Evolutionary conservation across 1,140 invertebrate species (phyloP).

Genomic region (Bacillus rossius): DNA sequence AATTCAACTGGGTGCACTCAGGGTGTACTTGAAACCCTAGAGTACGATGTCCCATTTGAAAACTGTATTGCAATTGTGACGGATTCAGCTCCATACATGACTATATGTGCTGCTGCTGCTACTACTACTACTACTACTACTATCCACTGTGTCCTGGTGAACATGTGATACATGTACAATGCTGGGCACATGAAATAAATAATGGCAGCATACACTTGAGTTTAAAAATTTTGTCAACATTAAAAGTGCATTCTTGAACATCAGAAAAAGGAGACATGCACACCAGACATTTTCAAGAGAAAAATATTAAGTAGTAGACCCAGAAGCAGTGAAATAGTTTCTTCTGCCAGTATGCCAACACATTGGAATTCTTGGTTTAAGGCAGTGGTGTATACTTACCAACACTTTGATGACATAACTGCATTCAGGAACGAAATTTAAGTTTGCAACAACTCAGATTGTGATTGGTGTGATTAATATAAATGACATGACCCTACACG

Average conservation of each 20-base stretch:
- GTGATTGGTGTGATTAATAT: neutral
- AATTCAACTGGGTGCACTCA: neutral
- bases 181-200: neutral
- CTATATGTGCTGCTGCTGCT: neutral
- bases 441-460: neutral
- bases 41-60: neutral
- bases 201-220: neutral
- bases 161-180: constrained; percentile 2
- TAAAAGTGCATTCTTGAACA: neutral
- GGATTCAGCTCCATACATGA: neutral
- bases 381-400: neutral
- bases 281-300: neutral
- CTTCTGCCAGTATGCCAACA: neutral
- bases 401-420: neutral
- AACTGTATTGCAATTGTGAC: neutral
- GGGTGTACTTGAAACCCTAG: neutral
- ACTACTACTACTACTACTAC: too few species aligned
- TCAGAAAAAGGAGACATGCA: neutral
- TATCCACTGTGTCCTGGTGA: too few species aligned
- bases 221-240: neutral
- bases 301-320: neutral
- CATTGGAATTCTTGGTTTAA: neutral
- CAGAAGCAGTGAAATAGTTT: neutral
- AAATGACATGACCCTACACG: neutral
- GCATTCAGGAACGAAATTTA: neutral